Evolutionary conservation across 1,140 invertebrate species (phyloP).

Genomic region (Eueides isabella): DNA sequence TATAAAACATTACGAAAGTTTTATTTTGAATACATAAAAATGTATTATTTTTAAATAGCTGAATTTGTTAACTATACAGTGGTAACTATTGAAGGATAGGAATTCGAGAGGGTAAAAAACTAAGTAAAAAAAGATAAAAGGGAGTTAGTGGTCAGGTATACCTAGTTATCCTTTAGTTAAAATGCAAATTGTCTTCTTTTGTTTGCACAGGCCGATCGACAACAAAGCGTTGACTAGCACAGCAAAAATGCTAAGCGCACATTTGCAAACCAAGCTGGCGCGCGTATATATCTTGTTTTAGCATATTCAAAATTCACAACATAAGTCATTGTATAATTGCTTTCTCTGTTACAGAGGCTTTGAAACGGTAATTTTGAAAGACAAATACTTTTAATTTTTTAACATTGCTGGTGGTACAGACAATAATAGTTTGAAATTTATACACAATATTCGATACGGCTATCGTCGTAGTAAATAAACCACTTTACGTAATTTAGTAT

Average conservation of each 20-base stretch:
- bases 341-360: conserved; percentile 5
- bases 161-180: conserved; percentile 75
- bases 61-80: neutral
- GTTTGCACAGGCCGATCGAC: conserved; percentile 62
- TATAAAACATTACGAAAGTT: neutral
- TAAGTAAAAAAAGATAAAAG: conserved; percentile 8
- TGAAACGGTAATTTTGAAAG: neutral
- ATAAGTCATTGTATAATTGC: conserved; percentile 34
- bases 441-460: neutral
- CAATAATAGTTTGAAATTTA: neutral
- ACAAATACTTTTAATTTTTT: neutral
- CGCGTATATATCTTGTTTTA: conserved; percentile 50
- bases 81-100: neutral
- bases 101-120: neutral
- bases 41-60: neutral
- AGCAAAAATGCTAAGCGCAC: conserved; percentile 70
- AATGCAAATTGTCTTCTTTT: conserved; percentile 77
- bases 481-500: neutral
- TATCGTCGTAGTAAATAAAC: neutral
- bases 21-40: neutral
- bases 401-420: neutral
- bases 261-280: conserved; percentile 63
- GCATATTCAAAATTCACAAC: conserved; percentile 50
- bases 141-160: conserved; percentile 35
- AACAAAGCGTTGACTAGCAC: conserved; percentile 34